Conservation (phyloP, 1,140 invertebrate species). For the Bombus sylvicola region DNA sequence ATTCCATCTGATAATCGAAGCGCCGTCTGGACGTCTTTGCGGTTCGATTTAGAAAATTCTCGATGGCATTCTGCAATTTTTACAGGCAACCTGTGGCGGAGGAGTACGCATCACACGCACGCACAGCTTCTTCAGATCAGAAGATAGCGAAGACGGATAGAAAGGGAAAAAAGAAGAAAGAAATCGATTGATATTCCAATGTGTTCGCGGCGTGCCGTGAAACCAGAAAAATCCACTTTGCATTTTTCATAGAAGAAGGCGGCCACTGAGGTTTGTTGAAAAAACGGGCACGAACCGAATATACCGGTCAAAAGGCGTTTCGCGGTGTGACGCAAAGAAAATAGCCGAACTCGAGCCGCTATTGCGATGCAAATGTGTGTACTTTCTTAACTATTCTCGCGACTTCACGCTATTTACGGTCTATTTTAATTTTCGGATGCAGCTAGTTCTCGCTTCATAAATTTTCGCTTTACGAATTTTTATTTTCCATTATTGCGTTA, state of each 20-base stretch:
- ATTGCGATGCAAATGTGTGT: neutral
- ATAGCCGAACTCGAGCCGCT: neutral
- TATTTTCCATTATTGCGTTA: too few relatives aligned
- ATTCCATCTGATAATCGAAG: neutral
- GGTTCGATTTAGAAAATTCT: neutral
- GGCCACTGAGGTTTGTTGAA: neutral
- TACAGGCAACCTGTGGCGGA: slow-evolving; percentile 29
- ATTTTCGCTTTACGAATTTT: too few relatives aligned
- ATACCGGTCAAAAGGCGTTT: slow-evolving; percentile 2
- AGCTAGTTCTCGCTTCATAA: too few relatives aligned
- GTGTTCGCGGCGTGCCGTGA: neutral
- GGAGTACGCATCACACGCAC: neutral
- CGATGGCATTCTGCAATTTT: neutral
- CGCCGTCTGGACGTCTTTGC: neutral
- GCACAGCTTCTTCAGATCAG: neutral
- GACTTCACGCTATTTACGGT: neutral
- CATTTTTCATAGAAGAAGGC: slow-evolving; percentile 19
- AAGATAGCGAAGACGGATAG: neutral
- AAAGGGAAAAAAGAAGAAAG: too few relatives aligned
- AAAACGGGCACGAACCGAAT: slow-evolving; percentile 24
- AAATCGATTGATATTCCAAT: slow-evolving; percentile 20
- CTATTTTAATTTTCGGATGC: neutral
- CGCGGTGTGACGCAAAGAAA: neutral
- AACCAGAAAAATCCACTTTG: slow-evolving; percentile 29
- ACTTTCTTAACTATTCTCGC: neutral